Percentiles rank a stretch among this genome's conserved stretches.
Evolutionary conservation across 2,888 invertebrate species (phyloP).

Genomic region (Axea sp.): DNA sequence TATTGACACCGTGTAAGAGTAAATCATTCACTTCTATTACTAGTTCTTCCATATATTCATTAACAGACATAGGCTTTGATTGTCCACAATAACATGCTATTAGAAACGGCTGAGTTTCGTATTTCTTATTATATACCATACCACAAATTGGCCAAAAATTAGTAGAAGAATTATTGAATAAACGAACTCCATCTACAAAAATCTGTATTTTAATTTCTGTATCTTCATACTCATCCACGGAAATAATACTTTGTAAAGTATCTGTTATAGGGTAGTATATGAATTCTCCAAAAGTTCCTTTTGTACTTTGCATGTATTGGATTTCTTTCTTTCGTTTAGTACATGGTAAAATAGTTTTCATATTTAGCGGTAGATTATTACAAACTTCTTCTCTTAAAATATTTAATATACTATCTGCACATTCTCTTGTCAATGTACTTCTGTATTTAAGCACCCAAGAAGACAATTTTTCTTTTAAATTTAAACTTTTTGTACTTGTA

Average conservation of each 20-base stretch:
- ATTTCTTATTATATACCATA: constrained; percentile 3
- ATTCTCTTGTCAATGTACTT: constrained; percentile 7
- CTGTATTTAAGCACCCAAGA: background rate
- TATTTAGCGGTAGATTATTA: constrained; percentile 17
- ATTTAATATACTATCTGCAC: constrained; percentile 22
- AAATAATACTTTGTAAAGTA: constrained; percentile 9
- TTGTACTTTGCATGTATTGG: constrained; percentile 22
- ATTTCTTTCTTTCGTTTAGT: constrained; percentile 2
- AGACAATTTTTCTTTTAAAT: constrained; percentile 1
- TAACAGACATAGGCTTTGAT: constrained; percentile 19
- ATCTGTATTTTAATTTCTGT: constrained; percentile 12
- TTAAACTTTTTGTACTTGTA: too few relatives aligned
- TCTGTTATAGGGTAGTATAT: constrained; percentile 35
- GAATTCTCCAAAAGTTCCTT: constrained; percentile 32
- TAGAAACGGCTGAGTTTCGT: constrained; percentile 26
- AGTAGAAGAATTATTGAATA: constrained; percentile 32
- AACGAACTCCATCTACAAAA: constrained; percentile 24
- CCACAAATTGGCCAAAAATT: constrained; percentile 45
- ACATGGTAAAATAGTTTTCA: constrained; percentile 29
- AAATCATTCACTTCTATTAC: constrained; percentile 24
- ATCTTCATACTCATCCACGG: background rate
- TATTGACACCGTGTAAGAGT: background rate
- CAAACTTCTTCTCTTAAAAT: constrained; percentile 18
- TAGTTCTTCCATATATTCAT: constrained; percentile 24
- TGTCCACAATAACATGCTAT: constrained; percentile 23